These are phyloP conservation scores for Andrena bucephala DNA, from an alignment of 2,888 invertebrate genomes.

Conservation along the genomic window DNA sequence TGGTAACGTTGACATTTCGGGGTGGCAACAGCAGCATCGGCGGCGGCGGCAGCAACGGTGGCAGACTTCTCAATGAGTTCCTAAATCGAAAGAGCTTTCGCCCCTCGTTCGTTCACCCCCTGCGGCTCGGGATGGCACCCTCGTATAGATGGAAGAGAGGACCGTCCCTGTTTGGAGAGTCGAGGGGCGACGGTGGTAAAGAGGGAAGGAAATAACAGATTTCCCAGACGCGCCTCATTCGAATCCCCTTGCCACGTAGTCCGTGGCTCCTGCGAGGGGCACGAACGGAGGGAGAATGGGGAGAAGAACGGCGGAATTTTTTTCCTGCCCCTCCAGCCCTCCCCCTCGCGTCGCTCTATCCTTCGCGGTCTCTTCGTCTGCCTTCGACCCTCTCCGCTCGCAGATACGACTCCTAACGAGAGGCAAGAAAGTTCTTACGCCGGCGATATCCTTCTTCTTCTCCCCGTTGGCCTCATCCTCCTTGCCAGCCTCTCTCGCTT, in stretches of 20 bases:
- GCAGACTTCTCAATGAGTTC: conserved; percentile 79
- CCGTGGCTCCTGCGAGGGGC: conserved; percentile 33
- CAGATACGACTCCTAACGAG: conserved; percentile 65
- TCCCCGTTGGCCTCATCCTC: conserved; percentile 6
- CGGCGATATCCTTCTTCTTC: conserved; percentile 35
- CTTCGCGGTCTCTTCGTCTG: conserved; percentile 21
- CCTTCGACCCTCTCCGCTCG: conserved; percentile 23
- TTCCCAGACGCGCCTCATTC: conserved; percentile 69
- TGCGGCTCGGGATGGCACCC: conserved; percentile 64
- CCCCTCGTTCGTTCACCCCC: conserved; percentile 73
- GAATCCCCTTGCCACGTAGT: conserved; percentile 52
- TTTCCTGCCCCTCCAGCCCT: conserved; percentile 18
- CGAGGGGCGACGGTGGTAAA: conserved; percentile 55
- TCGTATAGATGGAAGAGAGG: conserved; percentile 60
- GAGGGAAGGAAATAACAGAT: conserved; percentile 74
- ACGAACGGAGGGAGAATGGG: conserved; percentile 3
- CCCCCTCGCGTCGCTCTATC: conserved; percentile 14
- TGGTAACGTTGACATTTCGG: conserved; percentile 59
- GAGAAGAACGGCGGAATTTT: conserved; percentile 50
- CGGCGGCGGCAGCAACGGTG: conserved; percentile 56
- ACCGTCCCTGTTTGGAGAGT: conserved; percentile 61
- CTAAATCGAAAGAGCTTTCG: conserved; percentile 78
- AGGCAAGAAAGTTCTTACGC: conserved; percentile 67
- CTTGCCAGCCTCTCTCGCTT: conserved; percentile 16
- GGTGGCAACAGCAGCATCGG: conserved; percentile 62